Base-by-base conservation (phyloP, 2,113 vertebrate species). In the Pedionomus torquatus region DNA sequence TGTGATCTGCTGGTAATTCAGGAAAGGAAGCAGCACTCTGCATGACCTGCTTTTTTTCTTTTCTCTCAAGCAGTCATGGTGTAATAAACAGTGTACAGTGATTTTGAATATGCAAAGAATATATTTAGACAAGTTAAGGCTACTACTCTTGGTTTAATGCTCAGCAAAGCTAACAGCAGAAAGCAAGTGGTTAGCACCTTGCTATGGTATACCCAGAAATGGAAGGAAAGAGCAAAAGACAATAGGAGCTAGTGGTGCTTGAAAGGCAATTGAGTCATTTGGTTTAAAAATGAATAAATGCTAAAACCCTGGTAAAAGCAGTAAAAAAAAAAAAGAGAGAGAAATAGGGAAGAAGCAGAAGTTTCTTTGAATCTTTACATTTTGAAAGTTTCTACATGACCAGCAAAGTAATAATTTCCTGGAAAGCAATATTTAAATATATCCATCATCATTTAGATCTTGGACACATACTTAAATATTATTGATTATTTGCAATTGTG, bases 401-500 rank as follows among this genome's bases (percentile, higher is more conserved):
- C 93, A 95, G 95, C 97, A 97, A 97, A 98, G 96, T 98, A 97
- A 95, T 97, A 95, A 98, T 98, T 98, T 98, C 91, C 81, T 71
- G 66, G 95, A 98, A 98, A 98, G 97, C 90, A 97, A 97, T 98
- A 97, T 97, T 98, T 98, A 98, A 98, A 98, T 98, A 93, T 98
- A 98, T 98, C 97, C 96, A 98, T 98, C 98, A 98, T 98, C 97
- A 97, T 98, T 98, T 98, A 98, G 92, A 90, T 91, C 97, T 98
- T 97, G 97, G 98, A 98, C 98, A 98, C 96, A 92, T 97, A 98
- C 97, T 98, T 98, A 98, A 98, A 98, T 98, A 98, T 98, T 98
- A 98, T 98, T 97, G 97, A 98, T 98, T 97, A 98, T 98, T 98
- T 98, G 97, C 98, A 98, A 98, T 98, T 98, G 97, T 98, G 98